phyloP scores from a whole-genome alignment of 2,888 invertebrate species.

The Torymus auratus region DNA sequence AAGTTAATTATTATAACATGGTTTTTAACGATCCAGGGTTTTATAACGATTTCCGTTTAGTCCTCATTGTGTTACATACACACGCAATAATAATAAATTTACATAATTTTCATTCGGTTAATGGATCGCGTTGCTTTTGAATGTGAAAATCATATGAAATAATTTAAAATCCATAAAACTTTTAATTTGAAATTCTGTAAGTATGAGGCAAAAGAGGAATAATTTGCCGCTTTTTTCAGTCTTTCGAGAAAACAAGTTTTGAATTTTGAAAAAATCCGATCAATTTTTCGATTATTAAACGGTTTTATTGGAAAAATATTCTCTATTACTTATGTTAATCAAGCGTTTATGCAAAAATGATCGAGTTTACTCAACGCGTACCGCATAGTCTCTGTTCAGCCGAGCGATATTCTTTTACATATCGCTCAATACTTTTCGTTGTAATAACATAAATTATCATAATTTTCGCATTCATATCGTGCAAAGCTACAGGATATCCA shows the following conservation, averaged over 20 bases:
- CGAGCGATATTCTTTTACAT: no score
- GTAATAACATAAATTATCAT: no score
- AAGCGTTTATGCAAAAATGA: no score
- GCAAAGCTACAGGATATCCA: no score
- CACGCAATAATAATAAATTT: constrained; percentile 27
- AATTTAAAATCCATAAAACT: constrained; percentile 15
- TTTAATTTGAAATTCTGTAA: background rate
- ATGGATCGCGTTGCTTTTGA: background rate
- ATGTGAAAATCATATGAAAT: constrained; percentile 6
- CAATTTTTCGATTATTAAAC: background rate
- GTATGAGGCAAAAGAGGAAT: background rate
- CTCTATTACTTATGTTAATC: no score
- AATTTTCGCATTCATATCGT: no score
- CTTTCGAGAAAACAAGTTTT: background rate
- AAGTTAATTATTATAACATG: background rate
- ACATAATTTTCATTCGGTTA: constrained; percentile 17
- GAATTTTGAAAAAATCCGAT: no score
- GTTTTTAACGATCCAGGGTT: background rate
- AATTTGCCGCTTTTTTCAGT: background rate
- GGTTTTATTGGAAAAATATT: background rate
- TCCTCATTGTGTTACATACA: constrained; percentile 7
- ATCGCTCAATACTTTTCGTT: no score
- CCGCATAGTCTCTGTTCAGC: no score
- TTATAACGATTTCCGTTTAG: constrained; percentile 26
- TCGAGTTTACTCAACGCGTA: no score